phyloP scores from a whole-genome alignment of 1,140 invertebrate genomes.

The Orussus abietinus region DNA sequence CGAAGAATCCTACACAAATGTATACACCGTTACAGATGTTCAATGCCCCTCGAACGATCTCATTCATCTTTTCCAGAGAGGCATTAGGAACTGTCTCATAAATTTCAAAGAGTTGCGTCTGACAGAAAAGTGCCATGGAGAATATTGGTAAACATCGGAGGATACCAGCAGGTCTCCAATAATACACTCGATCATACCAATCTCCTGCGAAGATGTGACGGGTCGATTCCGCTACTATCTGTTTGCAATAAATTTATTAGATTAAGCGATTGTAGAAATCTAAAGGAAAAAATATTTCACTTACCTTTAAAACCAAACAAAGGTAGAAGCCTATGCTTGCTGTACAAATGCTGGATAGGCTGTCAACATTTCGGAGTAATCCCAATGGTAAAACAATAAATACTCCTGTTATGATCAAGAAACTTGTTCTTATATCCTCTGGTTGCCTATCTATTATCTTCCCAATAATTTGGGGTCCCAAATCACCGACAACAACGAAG shows the following conservation, averaged over 20 bases:
- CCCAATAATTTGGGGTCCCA: slow-evolving; percentile 85
- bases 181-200: slow-evolving; percentile 72
- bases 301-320: slow-evolving; percentile 83
- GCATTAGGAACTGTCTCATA: slow-evolving; percentile 87
- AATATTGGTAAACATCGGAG: slow-evolving; percentile 92
- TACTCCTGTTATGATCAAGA: slow-evolving; percentile 67
- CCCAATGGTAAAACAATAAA: slow-evolving; percentile 88
- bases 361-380: slow-evolving; percentile 86
- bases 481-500: slow-evolving; percentile 95
- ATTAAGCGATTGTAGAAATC: too few relatives aligned
- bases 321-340: slow-evolving; percentile 89
- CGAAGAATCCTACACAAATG: slow-evolving; percentile 86
- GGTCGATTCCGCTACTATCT: slow-evolving; percentile 74
- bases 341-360: slow-evolving; percentile 80
- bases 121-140: slow-evolving; percentile 91
- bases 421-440: slow-evolving; percentile 62
- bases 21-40: slow-evolving; percentile 89
- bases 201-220: slow-evolving; percentile 68
- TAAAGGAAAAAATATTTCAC: slow-evolving; percentile 21
- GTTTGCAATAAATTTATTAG: too few relatives aligned
- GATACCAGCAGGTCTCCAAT: slow-evolving; percentile 81
- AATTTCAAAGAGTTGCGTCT: slow-evolving; percentile 95
- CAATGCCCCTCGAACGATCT: slow-evolving; percentile 80
- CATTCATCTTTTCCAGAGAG: slow-evolving; percentile 84
- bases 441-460: slow-evolving; percentile 75